Evolutionary conservation across 1,140 invertebrate genomes (phyloP), one percentile per base, ranked within the genome.

Genomic region (Tetramorium simillimum): DNA sequence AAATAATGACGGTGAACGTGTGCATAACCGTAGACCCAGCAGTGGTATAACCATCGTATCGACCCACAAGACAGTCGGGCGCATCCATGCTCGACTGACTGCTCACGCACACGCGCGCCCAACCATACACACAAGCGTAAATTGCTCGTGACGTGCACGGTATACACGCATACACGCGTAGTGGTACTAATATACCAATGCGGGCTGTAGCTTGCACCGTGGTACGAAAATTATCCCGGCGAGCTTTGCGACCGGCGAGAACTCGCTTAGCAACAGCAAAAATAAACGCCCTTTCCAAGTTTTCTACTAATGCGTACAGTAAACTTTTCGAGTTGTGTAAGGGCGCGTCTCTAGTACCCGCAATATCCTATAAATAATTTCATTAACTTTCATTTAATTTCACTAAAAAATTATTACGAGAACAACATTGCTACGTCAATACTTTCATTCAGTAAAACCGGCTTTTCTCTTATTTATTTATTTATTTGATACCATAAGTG

Each of bases 1-100:
- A 69, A 49, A 69, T 69, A 69, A 69, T 49, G 65, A 69, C 40
- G 65, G 65, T 49, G 49, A 58, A 69, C 46, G 85, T 51, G 76
- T 60, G 76, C 85, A 87, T 86, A 87, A 86, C 67, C 75, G 69
- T 76, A 78, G 72, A 87, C 78, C 43, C 51, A 73, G 49, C 58
- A 51, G 70, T n/a, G 72, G 88, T 91, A 89, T 90, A 88, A 86
- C 88, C 90, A 84, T 85, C 87, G 78, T 92, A 92, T 92, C 91
- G 92, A 92, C 88, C 91, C 85, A 86, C 77, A 90, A 89, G 90
- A 86, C 87, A 86, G 75, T 76, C 51, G 86, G 46, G 46, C 60
- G 72, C 73, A 78, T 78, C 72, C 33, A 63, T 33, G 49, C 81
- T 75, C 67, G 63, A 65, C 43, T 67, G 67, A 80, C 46, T 72